Percentiles rank a stretch among this genome's conserved stretches.
These are phyloP conservation scores for Spatula clypeata DNA, from an alignment of 2,797 vertebrate species.

Conservation along the genomic window DNA sequence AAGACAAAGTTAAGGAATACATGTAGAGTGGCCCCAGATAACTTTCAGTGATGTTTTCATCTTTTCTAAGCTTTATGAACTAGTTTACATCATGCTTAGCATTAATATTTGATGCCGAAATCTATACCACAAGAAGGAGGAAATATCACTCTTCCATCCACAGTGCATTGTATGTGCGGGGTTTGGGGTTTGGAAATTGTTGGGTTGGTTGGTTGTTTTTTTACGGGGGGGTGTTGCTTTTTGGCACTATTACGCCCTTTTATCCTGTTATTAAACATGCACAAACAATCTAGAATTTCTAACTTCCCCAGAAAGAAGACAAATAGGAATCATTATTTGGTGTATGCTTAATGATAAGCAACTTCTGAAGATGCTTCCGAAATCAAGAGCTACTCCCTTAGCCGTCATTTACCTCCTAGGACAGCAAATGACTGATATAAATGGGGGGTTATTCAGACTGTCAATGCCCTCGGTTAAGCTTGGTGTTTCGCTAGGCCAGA, in stretches of 20 bases:
- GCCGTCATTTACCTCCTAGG: not conserved
- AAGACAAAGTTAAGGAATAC: not conserved
- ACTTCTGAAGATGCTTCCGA: not conserved
- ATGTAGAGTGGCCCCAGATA: not conserved
- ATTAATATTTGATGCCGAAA: conserved; percentile 38
- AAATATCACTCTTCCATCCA: not conserved
- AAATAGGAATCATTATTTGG: not conserved
- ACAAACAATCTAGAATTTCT: not conserved
- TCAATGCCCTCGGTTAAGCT: not conserved
- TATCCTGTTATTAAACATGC: not conserved
- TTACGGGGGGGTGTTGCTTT: no score
- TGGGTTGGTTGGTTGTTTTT: not conserved
- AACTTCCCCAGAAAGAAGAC: not conserved
- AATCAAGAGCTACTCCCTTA: not conserved
- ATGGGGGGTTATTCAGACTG: not conserved
- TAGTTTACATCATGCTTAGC: not conserved
- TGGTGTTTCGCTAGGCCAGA: not conserved
- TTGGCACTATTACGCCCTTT: not conserved
- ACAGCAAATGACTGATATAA: not conserved
- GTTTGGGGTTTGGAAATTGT: not conserved
- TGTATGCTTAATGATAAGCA: not conserved
- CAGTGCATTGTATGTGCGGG: not conserved
- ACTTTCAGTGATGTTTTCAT: not conserved
- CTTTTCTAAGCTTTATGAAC: conserved; percentile 27
- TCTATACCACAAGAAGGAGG: not conserved